Conservation (phyloP, 2,797 vertebrate species). For the Triplophysa yarkandensis region DNA sequence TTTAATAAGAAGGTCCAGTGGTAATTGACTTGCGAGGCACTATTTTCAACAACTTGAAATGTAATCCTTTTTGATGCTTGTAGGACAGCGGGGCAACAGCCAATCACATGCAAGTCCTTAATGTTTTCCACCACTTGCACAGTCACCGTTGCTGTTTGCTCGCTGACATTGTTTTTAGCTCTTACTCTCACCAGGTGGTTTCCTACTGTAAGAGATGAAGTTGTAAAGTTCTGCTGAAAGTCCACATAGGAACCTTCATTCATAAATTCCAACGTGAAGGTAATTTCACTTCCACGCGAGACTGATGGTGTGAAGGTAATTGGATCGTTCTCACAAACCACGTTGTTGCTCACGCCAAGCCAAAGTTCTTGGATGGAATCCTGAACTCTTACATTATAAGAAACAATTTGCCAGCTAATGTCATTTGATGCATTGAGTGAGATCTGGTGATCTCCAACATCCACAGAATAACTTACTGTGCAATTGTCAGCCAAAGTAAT, state of each 20-base stretch:
- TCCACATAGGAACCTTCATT: conserved; percentile 55
- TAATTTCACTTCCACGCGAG: conserved; percentile 71
- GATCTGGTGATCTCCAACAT: conserved; percentile 65
- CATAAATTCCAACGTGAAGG: conserved; percentile 66
- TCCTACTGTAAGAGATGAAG: conserved; percentile 66
- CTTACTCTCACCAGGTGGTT: conserved; percentile 63
- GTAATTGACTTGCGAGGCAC: conserved; percentile 61
- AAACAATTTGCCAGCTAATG: conserved; percentile 71
- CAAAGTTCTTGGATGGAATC: conserved; percentile 68
- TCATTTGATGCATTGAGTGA: conserved; percentile 75
- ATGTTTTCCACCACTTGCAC: conserved; percentile 69
- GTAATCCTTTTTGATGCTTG: conserved; percentile 63
- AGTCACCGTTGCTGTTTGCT: conserved; percentile 48
- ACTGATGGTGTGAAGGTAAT: conserved; percentile 66
- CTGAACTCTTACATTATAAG: conserved; percentile 64
- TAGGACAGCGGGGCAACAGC: conserved; percentile 64
- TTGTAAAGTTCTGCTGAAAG: conserved; percentile 50
- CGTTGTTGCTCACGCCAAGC: conserved; percentile 61
- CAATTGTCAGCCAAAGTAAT: conserved; percentile 49
- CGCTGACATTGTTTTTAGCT: conserved; percentile 74
- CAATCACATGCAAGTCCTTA: conserved; percentile 66
- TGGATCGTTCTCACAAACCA: conserved; percentile 63
- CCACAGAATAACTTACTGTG: conserved; percentile 61
- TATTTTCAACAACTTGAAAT: conserved; percentile 65
- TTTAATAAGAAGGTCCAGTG: conserved; percentile 74